Evolutionary conservation across 2,888 invertebrate genomes (phyloP), one percentile per base, ranked within the genome.

Genomic region (Gymnoscelis rufifasciata): DNA sequence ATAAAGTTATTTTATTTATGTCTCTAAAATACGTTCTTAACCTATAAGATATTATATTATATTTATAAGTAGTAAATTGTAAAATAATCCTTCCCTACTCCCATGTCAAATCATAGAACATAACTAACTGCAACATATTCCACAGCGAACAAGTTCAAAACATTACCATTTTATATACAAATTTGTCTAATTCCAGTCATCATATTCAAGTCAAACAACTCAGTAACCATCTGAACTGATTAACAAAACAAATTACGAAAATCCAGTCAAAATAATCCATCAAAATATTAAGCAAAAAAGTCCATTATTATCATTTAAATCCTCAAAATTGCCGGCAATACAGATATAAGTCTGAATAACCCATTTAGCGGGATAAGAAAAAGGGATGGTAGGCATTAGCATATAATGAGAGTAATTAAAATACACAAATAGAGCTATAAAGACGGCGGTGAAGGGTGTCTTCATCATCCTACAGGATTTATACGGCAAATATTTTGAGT

Each of bases 381-480:
- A 88, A 88, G 88, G 88, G 88, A 88, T 86, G 84, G 78, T 74
- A 80, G 87, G 84, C 88, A 86, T 89, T 89, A 88, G 87, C 88
- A 89, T 89, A 91, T 91, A 91, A 91, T 91, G 91, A 91, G 90
- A 88, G 90, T 91, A 91, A 91, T 91, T 91, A 91, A 91, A 91
- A 91, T 91, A 91, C 90, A 91, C 90, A 91, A 91, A 91, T 90
- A 90, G 90, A 90, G 89, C 90, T 87, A 90, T 90, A 90, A 90
- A 90, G 88, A 78, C 78, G 76, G 69, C 78, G 82, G 67, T 86
- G 87, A 88, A 88, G 88, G 88, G 89, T 82, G 84, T 83, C 83
- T 87, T 84, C 87, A 82, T 83, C 84, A 82, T 77, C 76, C 66
- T 75, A 75, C 76, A 72, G 81, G 79, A 86, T 87, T 86, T 86